phyloP scores from a whole-genome alignment of 2,888 invertebrate species.

The Archaeoteleia sp. region DNA sequence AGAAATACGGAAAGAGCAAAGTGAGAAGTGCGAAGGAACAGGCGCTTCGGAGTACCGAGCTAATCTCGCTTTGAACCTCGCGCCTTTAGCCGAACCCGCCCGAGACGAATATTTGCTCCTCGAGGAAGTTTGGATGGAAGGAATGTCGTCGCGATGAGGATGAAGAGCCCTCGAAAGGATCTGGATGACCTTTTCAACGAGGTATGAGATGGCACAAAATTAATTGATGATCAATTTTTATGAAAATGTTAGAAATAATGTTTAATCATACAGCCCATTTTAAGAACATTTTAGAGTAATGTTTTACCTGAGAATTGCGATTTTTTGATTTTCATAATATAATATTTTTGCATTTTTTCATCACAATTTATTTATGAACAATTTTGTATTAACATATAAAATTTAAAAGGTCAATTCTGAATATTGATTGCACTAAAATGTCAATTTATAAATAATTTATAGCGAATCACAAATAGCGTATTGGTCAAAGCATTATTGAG shows the following conservation, averaged over 20 bases:
- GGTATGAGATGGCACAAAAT: slow-evolving; percentile 59
- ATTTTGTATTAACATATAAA: too few species aligned
- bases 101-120: slow-evolving; percentile 46
- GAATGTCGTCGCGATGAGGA: slow-evolving; percentile 69
- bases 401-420: too few species aligned
- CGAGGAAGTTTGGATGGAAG: slow-evolving; percentile 52
- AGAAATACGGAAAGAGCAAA: slow-evolving; percentile 44
- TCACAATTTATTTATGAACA: too few species aligned
- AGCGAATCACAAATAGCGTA: too few species aligned
- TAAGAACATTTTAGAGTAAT: too few species aligned
- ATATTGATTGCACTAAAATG: too few species aligned
- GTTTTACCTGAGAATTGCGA: too few species aligned
- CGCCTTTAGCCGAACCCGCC: slow-evolving; percentile 39
- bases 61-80: slow-evolving; percentile 31
- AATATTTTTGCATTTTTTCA: too few species aligned
- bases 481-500: too few species aligned
- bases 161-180: slow-evolving; percentile 67
- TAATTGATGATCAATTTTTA: slow-evolving; percentile 6
- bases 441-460: too few species aligned
- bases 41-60: slow-evolving; percentile 46
- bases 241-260: not conserved
- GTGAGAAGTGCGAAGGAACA: slow-evolving; percentile 42
- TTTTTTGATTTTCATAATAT: too few species aligned
- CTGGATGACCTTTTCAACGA: slow-evolving; percentile 72
- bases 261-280: not conserved